Conservation (phyloP, 2,888 invertebrate genomes). For the Drosophila helvetica region DNA sequence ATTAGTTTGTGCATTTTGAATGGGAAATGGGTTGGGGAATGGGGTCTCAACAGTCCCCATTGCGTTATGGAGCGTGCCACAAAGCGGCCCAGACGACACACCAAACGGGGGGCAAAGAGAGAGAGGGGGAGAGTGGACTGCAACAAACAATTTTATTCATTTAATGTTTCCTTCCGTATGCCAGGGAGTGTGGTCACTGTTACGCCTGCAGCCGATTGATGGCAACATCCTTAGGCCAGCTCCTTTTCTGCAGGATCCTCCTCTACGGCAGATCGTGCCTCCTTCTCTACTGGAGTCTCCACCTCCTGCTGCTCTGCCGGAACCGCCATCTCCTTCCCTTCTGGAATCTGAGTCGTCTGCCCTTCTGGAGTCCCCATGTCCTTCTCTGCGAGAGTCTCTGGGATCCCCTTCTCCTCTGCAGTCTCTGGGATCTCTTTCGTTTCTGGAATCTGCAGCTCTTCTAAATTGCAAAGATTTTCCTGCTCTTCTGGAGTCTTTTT, state of each 20-base stretch:
- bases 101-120: not conserved
- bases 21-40: too few species aligned
- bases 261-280: not conserved
- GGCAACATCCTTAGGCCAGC: not conserved
- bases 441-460: not conserved
- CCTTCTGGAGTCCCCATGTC: not conserved
- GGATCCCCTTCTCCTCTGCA: not conserved
- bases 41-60: constrained; percentile 41
- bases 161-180: not conserved
- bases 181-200: not conserved
- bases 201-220: not conserved
- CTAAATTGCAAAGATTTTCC: not conserved
- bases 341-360: not conserved
- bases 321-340: not conserved
- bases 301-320: not conserved
- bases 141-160: constrained; percentile 14
- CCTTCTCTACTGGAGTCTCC: not conserved
- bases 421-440: too few species aligned
- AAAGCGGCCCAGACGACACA: constrained; percentile 20
- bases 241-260: not conserved
- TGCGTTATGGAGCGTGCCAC: constrained; percentile 67
- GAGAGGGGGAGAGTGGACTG: not conserved
- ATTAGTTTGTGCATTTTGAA: constrained; percentile 58
- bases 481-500: not conserved
- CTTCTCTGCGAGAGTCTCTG: not conserved